Evolutionary conservation across 2,113 vertebrate genomes (phyloP), one percentile per base, ranked within the genome.

Genomic region (Carollia perspicillata): DNA sequence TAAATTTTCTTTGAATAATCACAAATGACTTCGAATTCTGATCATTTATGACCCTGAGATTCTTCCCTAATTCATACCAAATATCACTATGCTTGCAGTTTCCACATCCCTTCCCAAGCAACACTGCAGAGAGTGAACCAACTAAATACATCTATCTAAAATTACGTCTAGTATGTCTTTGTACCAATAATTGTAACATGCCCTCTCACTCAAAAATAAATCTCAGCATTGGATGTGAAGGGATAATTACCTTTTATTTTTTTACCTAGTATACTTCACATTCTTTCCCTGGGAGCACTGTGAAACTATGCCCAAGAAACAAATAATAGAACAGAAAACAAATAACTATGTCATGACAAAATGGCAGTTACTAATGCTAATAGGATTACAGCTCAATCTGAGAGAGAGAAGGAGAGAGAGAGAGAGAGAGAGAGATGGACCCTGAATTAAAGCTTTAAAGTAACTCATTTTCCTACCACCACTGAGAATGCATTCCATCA

Each of bases 401-500:
- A 30, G 10, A 60, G 58, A 60, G 58, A 80, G 58, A 14, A 40
- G 35, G 83, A 75, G 51, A 51, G 35, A 26, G 20, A 60, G 58
- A 60, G 58, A 60, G 17, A 78, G 20, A 81, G 58, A 16, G 47
- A 42, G 83, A 75, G 75, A 87, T 28, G 71, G 35, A 22, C 94
- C 63, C 35, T 22, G 42, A 87, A 20, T 49, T 20, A 88, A 89
- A 83, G 49, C 55, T 17, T 33, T 3, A 77, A 49, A 49, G 22
- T 68, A n/a, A 95, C 95, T 93, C 35, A 23, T 72, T 53, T 16
- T 85, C 85, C 79, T 83, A 30, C 94, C 68, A 63, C 75, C 8
- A 0, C 66, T 47, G 58, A 96, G 35, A 95, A 53, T 0, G 6
- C 18, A 71, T 86, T 92, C 71, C 55, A 84, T 79, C 75, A 40